Conservation (phyloP, 2,888 invertebrate species). For the Caenorhabditis macrosperma region DNA sequence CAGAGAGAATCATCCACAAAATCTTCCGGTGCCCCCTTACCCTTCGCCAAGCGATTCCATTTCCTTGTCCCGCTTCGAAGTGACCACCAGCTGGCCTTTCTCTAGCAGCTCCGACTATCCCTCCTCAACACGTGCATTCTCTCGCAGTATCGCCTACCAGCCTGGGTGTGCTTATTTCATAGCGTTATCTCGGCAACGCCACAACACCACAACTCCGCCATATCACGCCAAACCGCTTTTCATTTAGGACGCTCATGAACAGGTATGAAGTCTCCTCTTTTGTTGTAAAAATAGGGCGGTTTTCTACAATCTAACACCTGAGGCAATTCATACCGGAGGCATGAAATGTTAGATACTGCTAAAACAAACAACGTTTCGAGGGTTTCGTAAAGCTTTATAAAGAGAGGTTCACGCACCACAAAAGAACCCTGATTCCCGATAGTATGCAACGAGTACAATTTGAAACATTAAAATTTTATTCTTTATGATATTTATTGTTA, state of each 20-base stretch:
- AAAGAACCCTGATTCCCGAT: too few species aligned
- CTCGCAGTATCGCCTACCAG: slow-evolving; percentile 16
- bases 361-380: slow-evolving; percentile 5
- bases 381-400: too few species aligned
- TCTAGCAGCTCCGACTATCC: slow-evolving; percentile 4
- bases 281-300: neutral
- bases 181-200: slow-evolving; percentile 16
- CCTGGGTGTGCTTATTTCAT: slow-evolving; percentile 22
- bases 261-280: neutral
- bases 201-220: neutral
- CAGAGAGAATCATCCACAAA: too few species aligned
- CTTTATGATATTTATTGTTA: too few species aligned
- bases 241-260: neutral
- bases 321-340: neutral
- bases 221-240: slow-evolving; percentile 3
- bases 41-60: neutral
- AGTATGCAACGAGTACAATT: too few species aligned
- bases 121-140: slow-evolving; percentile 9
- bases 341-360: slow-evolving; percentile 28
- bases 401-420: neutral
- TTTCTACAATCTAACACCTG: neutral
- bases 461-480: too few species aligned
- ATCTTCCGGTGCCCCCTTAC: too few species aligned
- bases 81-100: slow-evolving; percentile 42
- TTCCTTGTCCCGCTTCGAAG: neutral